Evolutionary conservation across 2,113 vertebrate species (phyloP).

Genomic region (Perca flavescens): DNA sequence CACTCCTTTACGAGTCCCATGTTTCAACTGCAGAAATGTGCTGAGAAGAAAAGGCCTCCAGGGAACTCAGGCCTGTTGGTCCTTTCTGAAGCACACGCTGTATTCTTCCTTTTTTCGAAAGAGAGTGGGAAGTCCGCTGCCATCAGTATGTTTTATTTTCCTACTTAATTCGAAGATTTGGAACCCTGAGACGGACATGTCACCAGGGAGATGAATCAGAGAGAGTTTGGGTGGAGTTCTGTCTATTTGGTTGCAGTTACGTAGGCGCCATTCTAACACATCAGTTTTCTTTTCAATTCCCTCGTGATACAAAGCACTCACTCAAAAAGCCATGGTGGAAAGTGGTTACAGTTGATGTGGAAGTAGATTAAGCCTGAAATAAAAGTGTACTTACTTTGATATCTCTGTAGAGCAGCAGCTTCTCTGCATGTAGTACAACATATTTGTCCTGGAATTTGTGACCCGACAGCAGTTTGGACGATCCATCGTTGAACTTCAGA

Average conservation of each 20-base stretch:
- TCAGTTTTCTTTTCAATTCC: slow-evolving; percentile 23
- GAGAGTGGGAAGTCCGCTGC: slow-evolving; percentile 24
- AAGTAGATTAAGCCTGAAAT: slow-evolving; percentile 10
- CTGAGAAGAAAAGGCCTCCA: slow-evolving; percentile 50
- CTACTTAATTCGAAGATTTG: slow-evolving; percentile 39
- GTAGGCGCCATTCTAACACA: slow-evolving; percentile 10
- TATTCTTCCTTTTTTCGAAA: slow-evolving; percentile 21
- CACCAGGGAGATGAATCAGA: slow-evolving; percentile 24
- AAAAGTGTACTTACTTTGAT: slow-evolving; percentile 86
- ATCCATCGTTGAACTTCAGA: slow-evolving; percentile 93
- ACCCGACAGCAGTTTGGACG: slow-evolving; percentile 92
- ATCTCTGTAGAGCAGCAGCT: slow-evolving; percentile 93
- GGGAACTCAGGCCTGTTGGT: slow-evolving; percentile 53
- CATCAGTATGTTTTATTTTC: slow-evolving; percentile 24
- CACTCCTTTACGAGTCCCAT: slow-evolving; percentile 69
- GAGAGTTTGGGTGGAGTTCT: slow-evolving; percentile 4
- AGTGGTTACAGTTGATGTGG: slow-evolving; percentile 36
- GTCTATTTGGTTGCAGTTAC: not conserved
- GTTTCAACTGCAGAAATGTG: slow-evolving; percentile 71
- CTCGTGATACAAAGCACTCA: not conserved
- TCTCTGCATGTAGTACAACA: slow-evolving; percentile 87
- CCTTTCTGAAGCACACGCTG: slow-evolving; percentile 4
- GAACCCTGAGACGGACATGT: slow-evolving; percentile 17
- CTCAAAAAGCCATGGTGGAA: not conserved
- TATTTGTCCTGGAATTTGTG: slow-evolving; percentile 97